Percentiles rank a stretch among this genome's conserved stretches.
Evolutionary conservation across 2,113 vertebrate species (phyloP).

Genomic region (Stomatorhinus ivindoensis): DNA sequence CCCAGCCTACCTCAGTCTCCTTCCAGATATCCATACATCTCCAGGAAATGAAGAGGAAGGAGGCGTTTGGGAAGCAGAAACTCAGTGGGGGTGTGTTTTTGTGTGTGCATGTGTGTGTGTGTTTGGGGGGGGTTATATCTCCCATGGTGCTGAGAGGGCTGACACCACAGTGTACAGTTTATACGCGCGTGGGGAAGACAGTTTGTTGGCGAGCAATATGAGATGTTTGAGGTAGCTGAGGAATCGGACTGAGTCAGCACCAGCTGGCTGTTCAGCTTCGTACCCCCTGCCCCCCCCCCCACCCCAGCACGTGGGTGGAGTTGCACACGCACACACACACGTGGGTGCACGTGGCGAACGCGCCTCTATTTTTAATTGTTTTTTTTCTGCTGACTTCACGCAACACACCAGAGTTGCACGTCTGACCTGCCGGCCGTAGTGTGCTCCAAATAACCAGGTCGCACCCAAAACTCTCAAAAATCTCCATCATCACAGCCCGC

Average conservation of each 20-base stretch:
- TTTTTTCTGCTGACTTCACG: not conserved
- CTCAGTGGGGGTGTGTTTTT: not conserved
- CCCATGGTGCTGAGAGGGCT: not conserved
- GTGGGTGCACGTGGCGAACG: not conserved
- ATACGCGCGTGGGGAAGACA: not conserved
- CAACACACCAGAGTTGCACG: not conserved
- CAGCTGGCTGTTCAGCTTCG: not conserved
- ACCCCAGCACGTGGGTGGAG: not conserved
- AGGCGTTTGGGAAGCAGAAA: not conserved
- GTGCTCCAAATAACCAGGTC: not conserved
- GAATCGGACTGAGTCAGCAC: conserved; percentile 2
- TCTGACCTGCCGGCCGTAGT: not conserved
- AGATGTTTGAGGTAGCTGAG: not conserved
- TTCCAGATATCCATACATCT: not conserved
- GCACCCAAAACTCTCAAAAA: not conserved
- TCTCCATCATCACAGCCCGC: not conserved
- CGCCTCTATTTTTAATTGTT: not conserved
- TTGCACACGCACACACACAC: not conserved
- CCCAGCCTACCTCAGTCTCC: not conserved
- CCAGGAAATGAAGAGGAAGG: not conserved
- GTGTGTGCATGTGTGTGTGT: not conserved
- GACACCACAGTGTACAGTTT: not conserved
- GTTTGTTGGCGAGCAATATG: not conserved
- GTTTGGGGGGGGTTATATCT: not conserved
- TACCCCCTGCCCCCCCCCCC: not conserved